Evolutionary conservation across 2,888 invertebrate species (phyloP).

Genomic region (Erebia aethiops): DNA sequence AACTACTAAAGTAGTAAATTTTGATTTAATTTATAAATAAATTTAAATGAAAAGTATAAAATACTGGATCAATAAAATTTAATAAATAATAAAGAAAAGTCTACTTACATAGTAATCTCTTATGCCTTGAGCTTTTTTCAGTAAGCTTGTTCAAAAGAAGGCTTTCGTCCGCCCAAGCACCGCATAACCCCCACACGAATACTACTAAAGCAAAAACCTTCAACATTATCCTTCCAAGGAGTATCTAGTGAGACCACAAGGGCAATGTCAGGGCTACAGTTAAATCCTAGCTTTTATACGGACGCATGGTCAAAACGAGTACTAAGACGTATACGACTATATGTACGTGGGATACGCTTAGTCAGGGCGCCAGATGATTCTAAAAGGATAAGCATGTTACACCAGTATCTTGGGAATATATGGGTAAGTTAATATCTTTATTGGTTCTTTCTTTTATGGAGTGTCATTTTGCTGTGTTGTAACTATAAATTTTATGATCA

Average conservation of each 20-base stretch:
- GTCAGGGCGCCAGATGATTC: conserved; percentile 66
- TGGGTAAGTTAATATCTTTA: conserved; percentile 34
- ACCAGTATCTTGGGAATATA: conserved; percentile 44
- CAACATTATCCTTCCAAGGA: conserved; percentile 53
- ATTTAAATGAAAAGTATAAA: not conserved
- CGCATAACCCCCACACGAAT: conserved; percentile 46
- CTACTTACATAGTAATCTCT: conserved; percentile 67
- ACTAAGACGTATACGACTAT: conserved; percentile 55
- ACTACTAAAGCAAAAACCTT: conserved; percentile 53
- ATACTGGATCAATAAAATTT: not conserved
- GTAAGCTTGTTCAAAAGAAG: conserved; percentile 37
- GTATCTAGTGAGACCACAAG: conserved; percentile 52
- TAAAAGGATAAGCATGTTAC: conserved; percentile 70
- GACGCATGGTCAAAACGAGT: conserved; percentile 65
- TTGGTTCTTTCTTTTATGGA: conserved; percentile 22
- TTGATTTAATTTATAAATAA: too few species aligned
- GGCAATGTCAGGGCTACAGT: conserved; percentile 78
- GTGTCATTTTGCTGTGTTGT: conserved; percentile 1
- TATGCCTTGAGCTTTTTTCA: conserved; percentile 51
- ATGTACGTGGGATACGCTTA: conserved; percentile 75
- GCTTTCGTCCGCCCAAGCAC: conserved; percentile 40
- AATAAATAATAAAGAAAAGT: not conserved
- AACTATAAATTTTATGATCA: conserved; percentile 16
- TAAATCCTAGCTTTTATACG: conserved; percentile 76
- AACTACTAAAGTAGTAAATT: too few species aligned